Evolutionary conservation across 2,113 vertebrate species (phyloP), one percentile per base, ranked within the genome.

Genomic region (Forbesichthys agassizii): DNA sequence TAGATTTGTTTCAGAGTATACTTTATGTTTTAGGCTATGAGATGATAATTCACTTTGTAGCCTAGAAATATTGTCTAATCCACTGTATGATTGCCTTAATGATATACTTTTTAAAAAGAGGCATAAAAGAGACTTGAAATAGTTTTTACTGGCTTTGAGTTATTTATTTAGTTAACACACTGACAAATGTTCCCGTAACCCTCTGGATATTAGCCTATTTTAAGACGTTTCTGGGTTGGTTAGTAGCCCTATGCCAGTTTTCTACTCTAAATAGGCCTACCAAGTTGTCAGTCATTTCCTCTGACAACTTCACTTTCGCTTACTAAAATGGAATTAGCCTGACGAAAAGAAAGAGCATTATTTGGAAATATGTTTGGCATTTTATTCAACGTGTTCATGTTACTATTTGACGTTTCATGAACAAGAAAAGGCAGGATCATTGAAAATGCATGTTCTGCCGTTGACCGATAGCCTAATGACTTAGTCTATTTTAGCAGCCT

Each of bases 31-130:
- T 75, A 81, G 85, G 95, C 92, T 94, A 94, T 88, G 88, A 95
- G 92, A 95, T 91, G 93, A 93, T 95, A 96, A 96, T 96, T 92
- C 91, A 95, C 91, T 59, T 90, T 93, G 86, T 94, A 84, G 79
- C 84, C 82, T 79, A 96, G 94, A 87, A 72, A 84, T 94, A 93
- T 91, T 95, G 95, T 96, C 90, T 93, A 93, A 94, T 69, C 81
- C 92, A 93, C 94, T 96, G 95, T 93, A 93, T 91, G 91, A 90
- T 90, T 94, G 95, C 95, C 95, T 97, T 94, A 93, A 94, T 93
- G 92, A 84, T 93, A 94, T 94, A 95, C 94, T 94, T 97, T 95
- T 94, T 27, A 27, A 95, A 94, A 95, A 93, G 92, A 95, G 92
- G 92, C 83, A 48, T 95, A 93, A 96, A 96, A 92, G 89, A 89